Base-by-base conservation (phyloP, 2,888 invertebrate genomes). In the Pyrochroa serraticornis region DNA sequence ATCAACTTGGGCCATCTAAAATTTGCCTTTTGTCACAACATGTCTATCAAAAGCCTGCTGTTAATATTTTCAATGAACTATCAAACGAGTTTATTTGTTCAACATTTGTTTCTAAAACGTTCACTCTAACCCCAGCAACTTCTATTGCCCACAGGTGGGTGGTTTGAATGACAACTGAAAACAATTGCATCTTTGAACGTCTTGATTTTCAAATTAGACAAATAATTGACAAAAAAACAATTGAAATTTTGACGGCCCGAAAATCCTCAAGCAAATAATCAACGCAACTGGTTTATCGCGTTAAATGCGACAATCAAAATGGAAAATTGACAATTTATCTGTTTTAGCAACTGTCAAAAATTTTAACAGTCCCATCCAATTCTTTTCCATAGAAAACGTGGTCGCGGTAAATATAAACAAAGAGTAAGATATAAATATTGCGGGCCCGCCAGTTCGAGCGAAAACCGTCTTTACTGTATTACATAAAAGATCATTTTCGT, bases 1-100 rank as follows among this genome's bases (percentile, higher is more conserved):
- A 75, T 86, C 86, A 66, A 86, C 86, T 68, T 82, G 82, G 74
- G 85, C 84, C 85, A 86, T 85, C 79, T 83, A 82, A 81, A 76
- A 79, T 82, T 53, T 9, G 30, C 30, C 8, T 13, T 38, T 44
- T 32, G n/a, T 44, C n/a, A 32, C n/a, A 32, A 12, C 10, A 10
- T 43, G 22, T 14, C 31, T n/a, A 43, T 22, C 22, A 3, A 22
- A 13, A 30, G 8, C 30, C 7, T 44, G 14, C 9, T 43, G 22
- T 37, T 37, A 37, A 8, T 37, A 37, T n/a, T 35, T 35, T 5
- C 2, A 3, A 9, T 32, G 9, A 31, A 44, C 8, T 12, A 9
- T 38, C 5, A 10, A 38, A 38, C 13, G 22, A 22, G 5, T 3
- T 22, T 22, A 22, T 22, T 22, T 2, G 22, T 22, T n/a, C n/a